phyloP scores from a whole-genome alignment of 2,113 vertebrate genomes.

The Burhinus bistriatus region DNA sequence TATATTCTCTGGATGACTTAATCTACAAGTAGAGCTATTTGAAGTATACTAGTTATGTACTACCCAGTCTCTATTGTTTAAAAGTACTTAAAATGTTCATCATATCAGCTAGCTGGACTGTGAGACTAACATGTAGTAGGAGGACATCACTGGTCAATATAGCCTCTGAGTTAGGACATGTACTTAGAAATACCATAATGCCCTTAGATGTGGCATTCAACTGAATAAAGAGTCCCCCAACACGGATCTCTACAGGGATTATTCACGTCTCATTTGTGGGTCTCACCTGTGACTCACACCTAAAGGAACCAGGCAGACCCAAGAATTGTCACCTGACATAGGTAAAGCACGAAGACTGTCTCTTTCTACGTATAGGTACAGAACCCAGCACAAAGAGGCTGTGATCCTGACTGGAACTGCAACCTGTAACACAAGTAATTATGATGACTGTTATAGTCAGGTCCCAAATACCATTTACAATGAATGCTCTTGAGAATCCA shows the following conservation, averaged over 20 bases:
- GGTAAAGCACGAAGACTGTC: background rate
- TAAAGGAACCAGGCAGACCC: background rate
- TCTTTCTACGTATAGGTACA: background rate
- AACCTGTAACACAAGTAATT: background rate
- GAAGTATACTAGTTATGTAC: background rate
- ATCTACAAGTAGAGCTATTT: background rate
- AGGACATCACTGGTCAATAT: background rate
- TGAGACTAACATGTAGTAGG: background rate
- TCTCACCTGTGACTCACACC: background rate
- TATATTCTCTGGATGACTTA: background rate
- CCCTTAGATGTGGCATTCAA: background rate
- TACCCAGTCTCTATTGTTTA: background rate
- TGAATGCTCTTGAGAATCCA: background rate
- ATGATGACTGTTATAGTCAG: background rate
- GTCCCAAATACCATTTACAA: background rate
- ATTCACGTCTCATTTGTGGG: background rate
- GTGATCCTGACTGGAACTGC: background rate
- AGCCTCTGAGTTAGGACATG: background rate
- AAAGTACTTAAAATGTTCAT: background rate
- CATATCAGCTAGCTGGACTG: background rate
- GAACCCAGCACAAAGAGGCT: background rate
- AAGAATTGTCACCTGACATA: background rate
- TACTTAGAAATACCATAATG: background rate
- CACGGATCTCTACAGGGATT: background rate
- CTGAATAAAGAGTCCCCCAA: background rate